Evolutionary conservation across 2,797 vertebrate genomes (phyloP).

Genomic region (Triplophysa yarkandensis): DNA sequence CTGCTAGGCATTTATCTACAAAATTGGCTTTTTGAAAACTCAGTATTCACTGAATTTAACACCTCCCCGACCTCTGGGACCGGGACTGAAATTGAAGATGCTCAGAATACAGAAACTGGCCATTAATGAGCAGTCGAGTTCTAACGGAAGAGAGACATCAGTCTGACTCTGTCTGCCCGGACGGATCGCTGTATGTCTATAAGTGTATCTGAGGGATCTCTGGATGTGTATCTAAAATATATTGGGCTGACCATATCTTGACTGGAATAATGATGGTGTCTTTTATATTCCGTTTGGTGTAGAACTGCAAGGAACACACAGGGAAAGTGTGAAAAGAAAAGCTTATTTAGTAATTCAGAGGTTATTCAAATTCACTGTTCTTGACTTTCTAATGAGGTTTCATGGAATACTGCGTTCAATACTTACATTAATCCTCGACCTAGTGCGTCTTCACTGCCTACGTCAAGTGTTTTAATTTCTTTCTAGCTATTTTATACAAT

Average conservation of each 20-base stretch:
- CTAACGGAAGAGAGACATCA: background rate
- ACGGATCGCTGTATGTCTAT: slow-evolving; percentile 15
- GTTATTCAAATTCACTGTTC: slow-evolving; percentile 6
- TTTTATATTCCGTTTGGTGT: background rate
- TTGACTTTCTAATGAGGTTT: slow-evolving; percentile 15
- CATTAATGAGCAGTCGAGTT: slow-evolving; percentile 30
- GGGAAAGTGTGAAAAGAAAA: slow-evolving; percentile 4
- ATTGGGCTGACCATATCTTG: background rate
- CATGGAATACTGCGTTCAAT: background rate
- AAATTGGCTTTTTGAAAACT: slow-evolving; percentile 46
- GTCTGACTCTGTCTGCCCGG: slow-evolving; percentile 5
- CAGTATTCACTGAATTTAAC: slow-evolving; percentile 29
- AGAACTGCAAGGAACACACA: background rate
- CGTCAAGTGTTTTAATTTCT: background rate
- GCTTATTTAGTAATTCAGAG: background rate
- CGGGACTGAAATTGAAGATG: slow-evolving; percentile 21
- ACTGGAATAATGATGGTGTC: background rate
- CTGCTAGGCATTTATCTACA: slow-evolving; percentile 34
- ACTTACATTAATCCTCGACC: background rate
- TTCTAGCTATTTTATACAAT: background rate
- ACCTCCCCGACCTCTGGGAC: slow-evolving; percentile 22
- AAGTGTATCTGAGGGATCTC: background rate
- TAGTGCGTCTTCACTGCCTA: background rate
- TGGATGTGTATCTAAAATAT: background rate
- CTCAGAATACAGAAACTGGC: slow-evolving; percentile 8